A percentile compares a stretch with the other conserved stretches of the same genome.
Conservation (phyloP, 2,888 invertebrate species). For the Hypolimnas misippus region DNA sequence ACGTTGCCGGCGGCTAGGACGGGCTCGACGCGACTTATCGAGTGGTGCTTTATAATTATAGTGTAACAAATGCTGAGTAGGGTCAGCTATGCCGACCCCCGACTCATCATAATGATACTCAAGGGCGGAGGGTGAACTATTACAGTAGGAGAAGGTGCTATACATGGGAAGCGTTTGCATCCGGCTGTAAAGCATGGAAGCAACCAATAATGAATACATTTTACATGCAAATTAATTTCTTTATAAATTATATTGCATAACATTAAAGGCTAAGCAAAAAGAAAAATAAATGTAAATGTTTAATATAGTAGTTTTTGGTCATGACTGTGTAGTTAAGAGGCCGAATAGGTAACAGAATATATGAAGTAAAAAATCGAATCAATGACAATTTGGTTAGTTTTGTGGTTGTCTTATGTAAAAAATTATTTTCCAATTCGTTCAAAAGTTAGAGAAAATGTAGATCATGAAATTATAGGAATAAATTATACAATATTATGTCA, state of each 20-base stretch:
- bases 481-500: conserved; percentile 43
- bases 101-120: conserved; percentile 43
- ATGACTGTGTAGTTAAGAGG: neutral
- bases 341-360: neutral
- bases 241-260: conserved; percentile 1
- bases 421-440: conserved; percentile 17
- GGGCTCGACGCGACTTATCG: conserved; percentile 50
- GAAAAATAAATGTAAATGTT: conserved; percentile 17
- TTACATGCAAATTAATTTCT: conserved; percentile 31
- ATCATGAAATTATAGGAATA: conserved; percentile 11
- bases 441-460: conserved; percentile 31
- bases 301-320: neutral
- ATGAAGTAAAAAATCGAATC: neutral
- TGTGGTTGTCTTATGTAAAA: neutral
- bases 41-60: conserved; percentile 9
- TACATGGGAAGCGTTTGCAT: conserved; percentile 63
- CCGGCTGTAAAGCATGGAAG: conserved; percentile 64
- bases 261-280: conserved; percentile 18
- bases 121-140: conserved; percentile 65
- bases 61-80: conserved; percentile 11
- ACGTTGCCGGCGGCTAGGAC: conserved; percentile 55
- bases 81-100: conserved; percentile 23
- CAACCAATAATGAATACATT: conserved; percentile 33
- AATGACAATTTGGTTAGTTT: neutral
- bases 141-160: conserved; percentile 69